These are phyloP conservation scores for Ischnus inquisitorius DNA, from an alignment of 2,888 invertebrate genomes.

Conservation along the genomic window DNA sequence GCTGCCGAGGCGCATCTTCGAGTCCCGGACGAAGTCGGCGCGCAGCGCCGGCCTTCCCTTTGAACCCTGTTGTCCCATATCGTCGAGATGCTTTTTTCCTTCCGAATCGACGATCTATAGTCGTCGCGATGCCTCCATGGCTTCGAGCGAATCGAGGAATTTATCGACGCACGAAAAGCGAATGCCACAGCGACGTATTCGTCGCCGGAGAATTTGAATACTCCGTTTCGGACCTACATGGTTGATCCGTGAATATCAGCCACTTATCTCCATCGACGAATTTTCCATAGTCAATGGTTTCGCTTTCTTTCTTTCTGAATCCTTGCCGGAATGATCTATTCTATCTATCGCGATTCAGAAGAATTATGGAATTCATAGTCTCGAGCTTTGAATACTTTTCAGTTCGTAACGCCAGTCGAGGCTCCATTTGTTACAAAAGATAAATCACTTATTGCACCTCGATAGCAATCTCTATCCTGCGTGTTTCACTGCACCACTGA, in stretches of 20 bases:
- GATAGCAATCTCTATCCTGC: neutral
- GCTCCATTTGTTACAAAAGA: neutral
- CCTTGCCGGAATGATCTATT: neutral
- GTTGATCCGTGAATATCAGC: neutral
- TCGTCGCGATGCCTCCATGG: constrained; percentile 59
- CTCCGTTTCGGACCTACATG: neutral
- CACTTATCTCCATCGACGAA: neutral
- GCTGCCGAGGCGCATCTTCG: constrained; percentile 83
- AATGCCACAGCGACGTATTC: constrained; percentile 33
- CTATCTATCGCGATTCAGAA: neutral
- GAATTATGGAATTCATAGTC: neutral
- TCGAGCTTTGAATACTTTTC: neutral
- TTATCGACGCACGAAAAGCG: constrained; percentile 34
- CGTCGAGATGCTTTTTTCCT: neutral
- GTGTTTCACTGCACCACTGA: neutral
- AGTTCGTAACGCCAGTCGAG: neutral
- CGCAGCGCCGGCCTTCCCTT: constrained; percentile 80
- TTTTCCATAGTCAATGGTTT: neutral
- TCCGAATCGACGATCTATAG: neutral
- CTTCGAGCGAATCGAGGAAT: constrained; percentile 18
- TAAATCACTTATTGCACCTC: neutral
- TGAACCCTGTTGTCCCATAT: constrained; percentile 84
- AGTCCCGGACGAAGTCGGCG: constrained; percentile 82
- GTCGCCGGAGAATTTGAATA: neutral
- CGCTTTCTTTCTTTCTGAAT: neutral